Evolutionary conservation across 2,797 vertebrate species (phyloP).

Genomic region (Buphagus erythrorhynchus): DNA sequence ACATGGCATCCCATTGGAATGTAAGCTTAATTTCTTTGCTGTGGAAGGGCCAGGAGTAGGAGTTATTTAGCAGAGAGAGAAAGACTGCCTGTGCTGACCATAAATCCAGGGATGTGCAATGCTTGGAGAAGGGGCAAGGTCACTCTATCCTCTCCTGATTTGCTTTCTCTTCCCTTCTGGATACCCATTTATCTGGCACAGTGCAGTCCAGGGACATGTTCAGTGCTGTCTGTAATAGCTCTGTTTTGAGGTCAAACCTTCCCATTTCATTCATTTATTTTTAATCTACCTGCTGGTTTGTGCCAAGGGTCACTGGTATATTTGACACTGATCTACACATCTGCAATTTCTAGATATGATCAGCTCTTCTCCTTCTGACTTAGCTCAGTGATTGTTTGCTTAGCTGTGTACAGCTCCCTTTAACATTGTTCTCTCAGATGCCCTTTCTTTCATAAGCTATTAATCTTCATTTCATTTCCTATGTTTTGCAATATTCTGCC

Average conservation of each 20-base stretch:
- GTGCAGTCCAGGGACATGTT: background rate
- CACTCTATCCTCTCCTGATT: background rate
- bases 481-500: background rate
- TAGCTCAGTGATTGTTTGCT: background rate
- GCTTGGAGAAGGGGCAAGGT: background rate
- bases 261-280: background rate
- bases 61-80: background rate
- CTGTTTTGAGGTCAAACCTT: background rate
- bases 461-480: background rate
- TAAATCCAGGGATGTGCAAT: background rate
- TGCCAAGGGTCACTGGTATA: background rate
- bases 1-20: rapidly evolving
- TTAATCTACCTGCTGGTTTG: background rate
- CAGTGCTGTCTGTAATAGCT: background rate
- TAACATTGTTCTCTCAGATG: background rate
- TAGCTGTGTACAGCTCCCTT: background rate
- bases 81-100: background rate
- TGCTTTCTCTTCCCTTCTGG: background rate
- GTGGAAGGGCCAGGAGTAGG: background rate
- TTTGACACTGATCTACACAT: background rate
- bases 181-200: background rate
- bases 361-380: background rate
- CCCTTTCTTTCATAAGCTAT: background rate
- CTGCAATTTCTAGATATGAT: background rate
- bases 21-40: background rate